phyloP scores from a whole-genome alignment of 2,113 vertebrate genomes.

The Felis catus region F.catus_Fca126_mat1.0 CM031425.1:17757501-17758000 shows the following conservation, averaged over 20 bases:
- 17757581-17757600: background rate
- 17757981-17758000: background rate
- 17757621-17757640: background rate
- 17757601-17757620: background rate
- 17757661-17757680: constrained; percentile 50
- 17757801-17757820: background rate
- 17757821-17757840: background rate
- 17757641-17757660: background rate
- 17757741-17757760: background rate
- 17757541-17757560: constrained; percentile 47
- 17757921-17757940: background rate
- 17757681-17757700: constrained; percentile 27
- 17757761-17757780: no score
- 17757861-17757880: background rate
- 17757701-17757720: background rate
- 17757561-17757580: background rate
- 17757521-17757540: constrained; percentile 48
- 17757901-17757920: background rate
- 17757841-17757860: background rate
- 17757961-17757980: background rate
- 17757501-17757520: constrained; percentile 1
- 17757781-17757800: background rate
- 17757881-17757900: background rate
- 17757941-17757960: background rate
- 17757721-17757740: background rate